Evolutionary conservation across 2,797 vertebrate species (phyloP).

Genomic region (Rhinophrynus dorsalis): DNA sequence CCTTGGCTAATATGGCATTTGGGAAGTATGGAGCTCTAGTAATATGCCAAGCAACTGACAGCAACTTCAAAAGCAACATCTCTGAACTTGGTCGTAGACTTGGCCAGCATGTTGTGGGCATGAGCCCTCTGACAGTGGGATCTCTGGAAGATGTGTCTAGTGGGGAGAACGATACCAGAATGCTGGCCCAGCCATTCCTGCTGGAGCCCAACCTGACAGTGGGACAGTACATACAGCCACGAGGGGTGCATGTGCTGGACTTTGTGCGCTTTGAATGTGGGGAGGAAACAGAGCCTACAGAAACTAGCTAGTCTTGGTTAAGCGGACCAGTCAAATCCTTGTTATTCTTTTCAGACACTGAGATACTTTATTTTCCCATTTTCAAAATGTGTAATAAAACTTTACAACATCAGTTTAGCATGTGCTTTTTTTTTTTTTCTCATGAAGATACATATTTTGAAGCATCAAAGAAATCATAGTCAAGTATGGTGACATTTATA

Average conservation of each 20-base stretch:
- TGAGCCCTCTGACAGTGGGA: conserved; percentile 80
- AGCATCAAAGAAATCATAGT: not conserved
- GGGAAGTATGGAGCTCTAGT: conserved; percentile 86
- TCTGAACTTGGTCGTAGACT: conserved; percentile 77
- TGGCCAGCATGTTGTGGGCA: conserved; percentile 88
- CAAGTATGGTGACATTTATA: too few relatives aligned
- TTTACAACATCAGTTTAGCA: not conserved
- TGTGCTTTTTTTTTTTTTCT: not conserved
- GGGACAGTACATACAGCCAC: conserved; percentile 77
- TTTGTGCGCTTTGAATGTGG: conserved; percentile 88
- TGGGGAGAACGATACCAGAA: conserved; percentile 78
- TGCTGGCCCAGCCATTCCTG: conserved; percentile 84
- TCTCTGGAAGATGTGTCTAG: conserved; percentile 80
- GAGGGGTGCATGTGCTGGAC: conserved; percentile 76
- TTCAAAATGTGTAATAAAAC: not conserved
- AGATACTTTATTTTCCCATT: not conserved
- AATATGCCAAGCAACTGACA: conserved; percentile 72
- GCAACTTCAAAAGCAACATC: conserved; percentile 41
- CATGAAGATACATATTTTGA: too few relatives aligned
- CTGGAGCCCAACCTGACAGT: conserved; percentile 79
- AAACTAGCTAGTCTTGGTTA: conserved; percentile 1
- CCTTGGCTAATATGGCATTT: conserved; percentile 66
- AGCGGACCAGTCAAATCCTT: too few relatives aligned
- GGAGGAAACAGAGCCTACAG: conserved; percentile 59
- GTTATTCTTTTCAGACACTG: too few relatives aligned